Percentiles rank a stretch among this genome's conserved stretches.
These are phyloP conservation scores for Crotalus helleri DNA, from an alignment of 2,113 vertebrate species.

Conservation along the genomic window DNA sequence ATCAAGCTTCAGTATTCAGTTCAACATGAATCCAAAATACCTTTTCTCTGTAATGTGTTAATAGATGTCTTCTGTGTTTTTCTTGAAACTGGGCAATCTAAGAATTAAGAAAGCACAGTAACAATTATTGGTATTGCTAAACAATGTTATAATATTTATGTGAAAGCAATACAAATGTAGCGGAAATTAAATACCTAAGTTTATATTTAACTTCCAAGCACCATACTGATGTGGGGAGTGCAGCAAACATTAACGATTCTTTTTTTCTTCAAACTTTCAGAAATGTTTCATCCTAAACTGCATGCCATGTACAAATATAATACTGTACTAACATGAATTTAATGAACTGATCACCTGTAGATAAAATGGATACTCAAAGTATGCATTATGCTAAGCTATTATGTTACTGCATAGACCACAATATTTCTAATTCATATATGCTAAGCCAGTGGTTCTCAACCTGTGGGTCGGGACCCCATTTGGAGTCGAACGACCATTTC, in stretches of 20 bases:
- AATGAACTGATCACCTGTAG: background rate
- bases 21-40: constrained; percentile 58
- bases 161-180: background rate
- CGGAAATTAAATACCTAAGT: background rate
- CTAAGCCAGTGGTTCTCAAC: background rate
- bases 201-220: background rate
- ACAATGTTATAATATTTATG: background rate
- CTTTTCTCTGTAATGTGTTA: constrained; percentile 75
- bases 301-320: background rate
- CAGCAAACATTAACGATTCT: background rate
- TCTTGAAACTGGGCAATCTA: constrained; percentile 87
- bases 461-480: no score
- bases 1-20: background rate
- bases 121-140: background rate
- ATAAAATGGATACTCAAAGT: background rate
- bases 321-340: background rate
- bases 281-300: background rate
- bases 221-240: background rate
- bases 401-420: background rate
- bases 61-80: constrained; percentile 79
- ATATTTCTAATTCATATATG: background rate
- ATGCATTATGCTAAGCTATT: background rate
- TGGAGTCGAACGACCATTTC: no score
- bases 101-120: constrained; percentile 18
- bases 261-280: background rate